phyloP scores from a whole-genome alignment of 92 coral and sea anemone genomes.

The Metridium senile region DNA sequence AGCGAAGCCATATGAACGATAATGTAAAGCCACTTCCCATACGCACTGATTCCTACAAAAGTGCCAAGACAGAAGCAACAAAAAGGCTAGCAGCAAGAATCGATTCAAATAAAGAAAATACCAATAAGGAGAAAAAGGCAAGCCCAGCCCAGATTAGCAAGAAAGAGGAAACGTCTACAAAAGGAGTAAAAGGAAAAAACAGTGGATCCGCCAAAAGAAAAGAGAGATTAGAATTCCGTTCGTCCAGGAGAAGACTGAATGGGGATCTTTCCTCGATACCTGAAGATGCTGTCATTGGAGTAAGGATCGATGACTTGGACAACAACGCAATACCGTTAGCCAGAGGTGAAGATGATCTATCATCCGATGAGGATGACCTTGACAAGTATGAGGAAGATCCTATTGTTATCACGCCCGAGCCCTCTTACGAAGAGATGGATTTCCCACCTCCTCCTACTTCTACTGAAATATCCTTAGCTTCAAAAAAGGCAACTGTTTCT shows the following conservation, averaged over 20 bases:
- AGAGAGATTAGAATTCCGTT: conserved; percentile 36
- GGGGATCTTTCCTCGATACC: conserved; percentile 43
- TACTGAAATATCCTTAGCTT: background rate
- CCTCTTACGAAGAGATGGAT: background rate
- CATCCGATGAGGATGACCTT: conserved; percentile 23
- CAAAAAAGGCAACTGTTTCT: too few species aligned
- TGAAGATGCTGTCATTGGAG: conserved; percentile 38
- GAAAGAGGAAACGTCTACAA: background rate
- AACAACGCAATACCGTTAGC: conserved; percentile 43
- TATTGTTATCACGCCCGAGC: background rate
- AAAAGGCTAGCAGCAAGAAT: background rate
- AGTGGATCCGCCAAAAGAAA: conserved; percentile 22
- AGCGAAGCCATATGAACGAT: conserved; percentile 42
- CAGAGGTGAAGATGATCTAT: conserved; percentile 32
- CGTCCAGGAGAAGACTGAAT: conserved; percentile 24
- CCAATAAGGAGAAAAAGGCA: conserved; percentile 11
- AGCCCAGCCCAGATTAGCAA: conserved; percentile 7
- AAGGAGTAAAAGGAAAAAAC: background rate
- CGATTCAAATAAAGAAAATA: conserved; percentile 7
- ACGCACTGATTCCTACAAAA: conserved; percentile 2
- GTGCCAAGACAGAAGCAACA: conserved; percentile 9
- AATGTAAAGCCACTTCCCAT: conserved; percentile 4
- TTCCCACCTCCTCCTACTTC: conserved; percentile 3
- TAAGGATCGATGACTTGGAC: background rate
- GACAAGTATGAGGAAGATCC: background rate